A percentile compares a stretch with the other conserved stretches of the same genome.
Evolutionary conservation across 2,888 invertebrate species (phyloP).

Genomic region (Anthrax anthrax): DNA sequence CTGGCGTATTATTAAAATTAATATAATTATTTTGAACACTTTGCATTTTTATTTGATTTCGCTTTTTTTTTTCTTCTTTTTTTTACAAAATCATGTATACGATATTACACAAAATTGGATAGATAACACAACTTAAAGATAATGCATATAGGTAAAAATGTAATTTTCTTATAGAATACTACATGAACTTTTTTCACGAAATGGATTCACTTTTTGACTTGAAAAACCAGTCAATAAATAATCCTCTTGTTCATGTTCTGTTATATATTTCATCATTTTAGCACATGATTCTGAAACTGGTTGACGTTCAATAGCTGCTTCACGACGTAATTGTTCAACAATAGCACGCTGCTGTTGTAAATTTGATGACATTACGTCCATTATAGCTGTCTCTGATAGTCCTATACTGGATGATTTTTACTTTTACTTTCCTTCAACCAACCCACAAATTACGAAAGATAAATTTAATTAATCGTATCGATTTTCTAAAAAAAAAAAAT

Average conservation of each 20-base stretch:
- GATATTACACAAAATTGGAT: too few relatives aligned
- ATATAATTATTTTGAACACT: too few relatives aligned
- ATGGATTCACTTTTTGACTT: slow-evolving; percentile 91
- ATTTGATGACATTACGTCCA: slow-evolving; percentile 90
- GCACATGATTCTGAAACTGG: slow-evolving; percentile 83
- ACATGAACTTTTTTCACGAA: slow-evolving; percentile 88
- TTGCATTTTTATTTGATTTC: too few relatives aligned
- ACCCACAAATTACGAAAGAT: too few relatives aligned
- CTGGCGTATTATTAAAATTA: too few relatives aligned
- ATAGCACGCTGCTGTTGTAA: slow-evolving; percentile 82
- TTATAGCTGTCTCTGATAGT: slow-evolving; percentile 77
- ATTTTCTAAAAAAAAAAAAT: too few relatives aligned
- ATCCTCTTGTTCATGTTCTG: slow-evolving; percentile 87
- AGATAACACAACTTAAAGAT: too few relatives aligned
- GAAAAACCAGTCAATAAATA: slow-evolving; percentile 88
- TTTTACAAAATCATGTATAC: too few relatives aligned
- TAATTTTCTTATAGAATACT: slow-evolving; percentile 64
- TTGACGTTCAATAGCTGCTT: slow-evolving; percentile 78
- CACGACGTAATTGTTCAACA: slow-evolving; percentile 85
- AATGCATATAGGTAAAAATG: too few relatives aligned
- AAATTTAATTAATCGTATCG: too few relatives aligned
- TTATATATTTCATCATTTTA: slow-evolving; percentile 83
- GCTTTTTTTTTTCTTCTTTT: too few relatives aligned
- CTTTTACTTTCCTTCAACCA: too few relatives aligned
- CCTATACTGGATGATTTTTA: slow-evolving; percentile 51